Base-by-base conservation (phyloP, 2,113 vertebrate species). In the Syngnathus floridae region DNA sequence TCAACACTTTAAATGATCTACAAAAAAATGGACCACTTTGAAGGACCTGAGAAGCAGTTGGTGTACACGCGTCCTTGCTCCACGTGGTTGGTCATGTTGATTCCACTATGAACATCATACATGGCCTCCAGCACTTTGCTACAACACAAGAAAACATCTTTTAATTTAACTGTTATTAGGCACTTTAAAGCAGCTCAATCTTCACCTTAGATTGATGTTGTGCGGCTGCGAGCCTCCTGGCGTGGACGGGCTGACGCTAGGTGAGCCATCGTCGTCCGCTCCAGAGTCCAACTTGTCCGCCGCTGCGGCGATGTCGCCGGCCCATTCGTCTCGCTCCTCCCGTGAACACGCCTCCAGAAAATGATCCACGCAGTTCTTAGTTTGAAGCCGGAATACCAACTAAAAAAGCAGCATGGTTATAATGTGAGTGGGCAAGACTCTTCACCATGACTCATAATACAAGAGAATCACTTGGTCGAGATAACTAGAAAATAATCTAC, bases 241-340 rank as follows among this genome's bases (percentile, higher is more conserved):
- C 3, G 59, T 61, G 12, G n/a, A 8, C 2, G 13, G 59, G 13
- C 40, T 56, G 26, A 56, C 40, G 3, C 37, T 8, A 0, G 41
- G 40, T 8, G 62, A 46, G 4, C 17, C 40, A 17, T 48, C 41
- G 0, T 6, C 63, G 21, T 16, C n/a, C 4, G n/a, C 21, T 9
- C 17, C 31, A 0, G 5, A 31, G 2, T 35, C 80, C 69, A 95
- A 93, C 14, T 90, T 92, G 2, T 91, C 86, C 68, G 90, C 91
- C 0, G 90, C 93, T 0, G 90, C 89, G 0, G 84, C 89, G 81
- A 98, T 95, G 79, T 92, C 92, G 7, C 88, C 85, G 22, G 95
- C 95, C 96, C 96, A 98, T 17, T 91, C 89, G 0, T 98, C 96
- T 51, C 96, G 87, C 72, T 97, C 91, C 76, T 96, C 94, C 65